Conservation (phyloP, 1,140 invertebrate species). For the Aphis gossypii region DNA sequence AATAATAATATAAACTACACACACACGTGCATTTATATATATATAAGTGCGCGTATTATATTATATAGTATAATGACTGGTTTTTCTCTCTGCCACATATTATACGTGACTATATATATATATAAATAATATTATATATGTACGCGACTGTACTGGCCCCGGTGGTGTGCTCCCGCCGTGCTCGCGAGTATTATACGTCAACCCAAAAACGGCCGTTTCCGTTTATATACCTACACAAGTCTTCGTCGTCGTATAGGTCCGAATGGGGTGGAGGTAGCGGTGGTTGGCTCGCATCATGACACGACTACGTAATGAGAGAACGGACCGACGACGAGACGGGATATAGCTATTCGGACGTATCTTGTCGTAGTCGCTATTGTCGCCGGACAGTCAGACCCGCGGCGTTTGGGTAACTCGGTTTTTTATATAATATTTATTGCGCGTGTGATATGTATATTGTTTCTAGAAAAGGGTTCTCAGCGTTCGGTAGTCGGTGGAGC, state of each 20-base stretch:
- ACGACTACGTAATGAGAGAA: constrained; percentile 2
- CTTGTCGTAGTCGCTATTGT: too few species aligned
- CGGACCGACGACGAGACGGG: neutral
- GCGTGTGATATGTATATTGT: too few species aligned
- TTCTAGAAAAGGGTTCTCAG: too few species aligned
- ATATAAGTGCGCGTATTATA: neutral
- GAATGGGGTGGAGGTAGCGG: neutral
- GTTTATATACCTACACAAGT: neutral
- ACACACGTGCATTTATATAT: too few species aligned
- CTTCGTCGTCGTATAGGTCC: neutral
- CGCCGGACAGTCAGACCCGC: too few species aligned
- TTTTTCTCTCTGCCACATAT: neutral
- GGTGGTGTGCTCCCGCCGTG: neutral
- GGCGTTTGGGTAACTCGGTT: too few species aligned
- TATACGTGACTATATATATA: neutral
- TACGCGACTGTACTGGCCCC: neutral
- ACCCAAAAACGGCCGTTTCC: constrained; percentile 32
- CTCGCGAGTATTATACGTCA: neutral
- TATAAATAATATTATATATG: too few species aligned
- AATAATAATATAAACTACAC: neutral
- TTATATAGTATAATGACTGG: neutral
- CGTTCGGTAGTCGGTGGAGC: too few species aligned
- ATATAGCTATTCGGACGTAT: too few species aligned
- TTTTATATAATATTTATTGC: too few species aligned
- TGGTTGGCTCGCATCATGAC: neutral